phyloP scores from a whole-genome alignment of 2,113 vertebrate genomes.

The Aramus guarauna region DNA sequence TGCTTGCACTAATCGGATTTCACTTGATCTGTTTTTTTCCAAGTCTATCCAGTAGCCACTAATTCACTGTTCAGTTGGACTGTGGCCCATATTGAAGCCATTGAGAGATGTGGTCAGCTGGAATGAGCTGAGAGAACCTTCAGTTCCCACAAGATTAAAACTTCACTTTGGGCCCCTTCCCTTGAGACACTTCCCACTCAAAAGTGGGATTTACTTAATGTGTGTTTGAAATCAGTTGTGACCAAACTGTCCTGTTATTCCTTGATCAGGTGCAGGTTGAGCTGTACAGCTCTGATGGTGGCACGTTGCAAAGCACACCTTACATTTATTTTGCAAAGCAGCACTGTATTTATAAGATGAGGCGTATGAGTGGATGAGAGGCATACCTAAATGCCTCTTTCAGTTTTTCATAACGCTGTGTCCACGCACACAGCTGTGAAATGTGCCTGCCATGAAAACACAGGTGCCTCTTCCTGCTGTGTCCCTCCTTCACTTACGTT shows the following conservation, averaged over 20 bases:
- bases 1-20: background rate
- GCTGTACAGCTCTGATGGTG: background rate
- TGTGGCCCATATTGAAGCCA: background rate
- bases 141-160: background rate
- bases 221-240: background rate
- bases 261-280: background rate
- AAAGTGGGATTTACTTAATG: background rate
- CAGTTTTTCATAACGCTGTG: background rate
- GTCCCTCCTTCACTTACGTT: background rate
- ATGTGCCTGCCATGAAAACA: background rate
- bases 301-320: background rate
- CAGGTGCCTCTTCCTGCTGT: background rate
- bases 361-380: background rate
- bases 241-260: background rate
- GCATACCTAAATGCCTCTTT: background rate
- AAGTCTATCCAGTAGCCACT: background rate
- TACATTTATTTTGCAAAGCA: background rate
- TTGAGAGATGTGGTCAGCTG: background rate
- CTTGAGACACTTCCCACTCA: background rate
- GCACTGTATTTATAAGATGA: background rate
- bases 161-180: background rate
- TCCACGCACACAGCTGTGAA: background rate
- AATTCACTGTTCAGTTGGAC: background rate
- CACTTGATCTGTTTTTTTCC: background rate
- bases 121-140: background rate